These are phyloP conservation scores for Globodera ellingtonae DNA, from an alignment of 1,140 invertebrate species.

Conservation along the genomic window DNA sequence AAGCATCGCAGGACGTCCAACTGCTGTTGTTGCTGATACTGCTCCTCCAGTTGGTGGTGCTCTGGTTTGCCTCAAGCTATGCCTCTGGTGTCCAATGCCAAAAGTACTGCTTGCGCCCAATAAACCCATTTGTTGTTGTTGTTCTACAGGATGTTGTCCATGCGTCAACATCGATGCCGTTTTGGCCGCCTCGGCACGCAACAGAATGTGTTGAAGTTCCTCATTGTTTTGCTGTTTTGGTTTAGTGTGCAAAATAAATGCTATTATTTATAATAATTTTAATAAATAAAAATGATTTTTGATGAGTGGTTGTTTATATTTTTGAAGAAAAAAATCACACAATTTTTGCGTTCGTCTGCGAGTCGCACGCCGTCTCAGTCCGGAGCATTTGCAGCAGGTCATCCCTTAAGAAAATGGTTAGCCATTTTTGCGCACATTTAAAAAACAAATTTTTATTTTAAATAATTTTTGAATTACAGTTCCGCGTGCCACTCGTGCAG, in stretches of 20 bases:
- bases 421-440: too few species aligned
- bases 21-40: neutral
- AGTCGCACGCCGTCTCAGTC: too few species aligned
- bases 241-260: too few species aligned
- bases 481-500: conserved; percentile 5
- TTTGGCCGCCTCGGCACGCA: conserved; percentile 5
- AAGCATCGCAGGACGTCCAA: neutral
- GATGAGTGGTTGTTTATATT: too few species aligned
- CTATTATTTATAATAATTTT: too few species aligned
- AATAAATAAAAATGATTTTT: too few species aligned
- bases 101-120: neutral
- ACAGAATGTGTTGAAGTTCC: neutral
- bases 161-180: neutral
- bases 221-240: neutral
- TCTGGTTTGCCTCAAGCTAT: neutral
- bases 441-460: too few species aligned
- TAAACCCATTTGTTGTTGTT: neutral
- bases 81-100: too few species aligned
- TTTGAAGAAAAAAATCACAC: too few species aligned
- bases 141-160: neutral
- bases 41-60: neutral
- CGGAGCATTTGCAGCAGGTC: too few species aligned
- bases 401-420: too few species aligned
- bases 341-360: too few species aligned
- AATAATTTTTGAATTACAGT: neutral